Evolutionary conservation across 2,797 vertebrate genomes (phyloP).

Genomic region (Pygocentrus nattereri): DNA sequence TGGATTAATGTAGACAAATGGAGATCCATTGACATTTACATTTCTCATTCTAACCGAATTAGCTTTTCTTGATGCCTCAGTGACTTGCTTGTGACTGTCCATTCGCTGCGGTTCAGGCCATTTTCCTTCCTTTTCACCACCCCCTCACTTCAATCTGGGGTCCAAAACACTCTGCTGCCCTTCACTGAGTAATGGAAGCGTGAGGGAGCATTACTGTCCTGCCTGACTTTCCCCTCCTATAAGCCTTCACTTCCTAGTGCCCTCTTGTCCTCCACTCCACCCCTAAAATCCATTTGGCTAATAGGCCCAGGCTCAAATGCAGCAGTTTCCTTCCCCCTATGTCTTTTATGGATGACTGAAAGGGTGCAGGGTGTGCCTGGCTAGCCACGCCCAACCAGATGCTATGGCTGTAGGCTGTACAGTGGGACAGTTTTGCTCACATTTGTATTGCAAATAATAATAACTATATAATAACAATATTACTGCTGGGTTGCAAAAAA

Average conservation of each 20-base stretch:
- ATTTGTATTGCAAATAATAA: too few species aligned
- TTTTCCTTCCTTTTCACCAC: background rate
- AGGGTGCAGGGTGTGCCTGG: conserved; percentile 35
- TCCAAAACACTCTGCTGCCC: conserved; percentile 41
- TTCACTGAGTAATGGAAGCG: conserved; percentile 44
- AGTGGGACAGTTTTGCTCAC: background rate
- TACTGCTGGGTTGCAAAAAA: too few species aligned
- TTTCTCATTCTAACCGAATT: conserved; percentile 64
- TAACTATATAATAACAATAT: too few species aligned
- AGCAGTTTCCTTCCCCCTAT: background rate
- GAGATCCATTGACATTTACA: conserved; percentile 56
- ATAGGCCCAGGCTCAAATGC: conserved; percentile 45
- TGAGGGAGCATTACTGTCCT: conserved; percentile 26
- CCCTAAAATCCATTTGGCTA: conserved; percentile 56
- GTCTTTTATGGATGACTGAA: conserved; percentile 48
- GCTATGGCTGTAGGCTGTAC: conserved; percentile 2
- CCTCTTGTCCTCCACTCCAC: conserved; percentile 54
- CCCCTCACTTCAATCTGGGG: background rate
- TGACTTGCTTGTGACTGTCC: conserved; percentile 26
- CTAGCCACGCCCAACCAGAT: conserved; percentile 29
- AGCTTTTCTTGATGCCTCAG: conserved; percentile 56
- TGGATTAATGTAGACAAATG: conserved; percentile 60
- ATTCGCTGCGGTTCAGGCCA: conserved; percentile 20
- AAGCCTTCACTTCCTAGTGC: conserved; percentile 18
- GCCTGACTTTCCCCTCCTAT: background rate